Percentiles rank a stretch among this genome's conserved stretches.
Conservation (phyloP, 2,888 invertebrate species). For the Darwinula stevensoni region DNA sequence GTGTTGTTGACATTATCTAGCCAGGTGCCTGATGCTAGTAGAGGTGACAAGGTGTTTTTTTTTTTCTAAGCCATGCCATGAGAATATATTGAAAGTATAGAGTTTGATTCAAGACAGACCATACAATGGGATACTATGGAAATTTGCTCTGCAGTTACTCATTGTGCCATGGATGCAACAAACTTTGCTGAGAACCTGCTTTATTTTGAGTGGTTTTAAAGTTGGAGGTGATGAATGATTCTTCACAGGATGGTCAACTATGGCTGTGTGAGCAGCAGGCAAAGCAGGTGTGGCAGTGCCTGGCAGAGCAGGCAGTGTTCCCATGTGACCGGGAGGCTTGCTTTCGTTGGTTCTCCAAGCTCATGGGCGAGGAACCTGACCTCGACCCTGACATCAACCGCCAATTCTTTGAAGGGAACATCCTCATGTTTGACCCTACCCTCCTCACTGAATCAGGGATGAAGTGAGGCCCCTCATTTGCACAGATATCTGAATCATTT, state of each 20-base stretch:
- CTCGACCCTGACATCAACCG: conserved; percentile 80
- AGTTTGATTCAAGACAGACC: too few relatives aligned
- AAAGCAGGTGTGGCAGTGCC: conserved; percentile 82
- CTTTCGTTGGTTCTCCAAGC: conserved; percentile 90
- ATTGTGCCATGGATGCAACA: too few relatives aligned
- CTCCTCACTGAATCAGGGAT: conserved; percentile 81
- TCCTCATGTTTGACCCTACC: conserved; percentile 65
- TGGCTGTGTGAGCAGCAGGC: conserved; percentile 94
- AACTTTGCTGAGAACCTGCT: too few relatives aligned
- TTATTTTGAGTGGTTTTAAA: too few relatives aligned
- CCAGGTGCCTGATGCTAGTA: too few relatives aligned
- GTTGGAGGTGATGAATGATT: too few relatives aligned
- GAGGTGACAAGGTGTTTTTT: too few relatives aligned
- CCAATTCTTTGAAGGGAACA: conserved; percentile 83
- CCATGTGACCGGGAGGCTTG: conserved; percentile 77
- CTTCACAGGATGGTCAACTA: conserved; percentile 71
- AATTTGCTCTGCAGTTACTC: too few relatives aligned
- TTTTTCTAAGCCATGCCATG: too few relatives aligned
- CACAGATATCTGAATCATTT: background rate
- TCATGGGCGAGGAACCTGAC: conserved; percentile 89
- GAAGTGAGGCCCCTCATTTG: conserved; percentile 26
- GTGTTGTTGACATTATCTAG: too few relatives aligned
- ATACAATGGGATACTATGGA: too few relatives aligned
- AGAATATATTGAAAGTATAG: too few relatives aligned
- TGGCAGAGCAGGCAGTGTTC: conserved; percentile 77